Evolutionary conservation across 2,888 invertebrate species (phyloP).

Genomic region (Heliconius charithonia): DNA sequence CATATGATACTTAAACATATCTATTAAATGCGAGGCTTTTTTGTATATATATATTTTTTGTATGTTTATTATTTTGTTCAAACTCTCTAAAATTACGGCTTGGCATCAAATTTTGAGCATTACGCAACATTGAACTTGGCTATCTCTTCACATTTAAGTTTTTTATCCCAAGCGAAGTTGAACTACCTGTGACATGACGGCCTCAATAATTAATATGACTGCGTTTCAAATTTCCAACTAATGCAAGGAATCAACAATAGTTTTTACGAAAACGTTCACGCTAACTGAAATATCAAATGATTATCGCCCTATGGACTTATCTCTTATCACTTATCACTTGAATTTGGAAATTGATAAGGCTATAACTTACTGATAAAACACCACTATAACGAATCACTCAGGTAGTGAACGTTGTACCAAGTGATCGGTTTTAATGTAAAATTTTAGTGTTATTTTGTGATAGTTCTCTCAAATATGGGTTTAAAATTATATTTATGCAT

Average conservation of each 20-base stretch:
- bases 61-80: no score
- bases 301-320: slow-evolving; percentile 15
- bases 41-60: no score
- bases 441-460: slow-evolving; percentile 42
- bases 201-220: no score
- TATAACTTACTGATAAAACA: slow-evolving; percentile 47
- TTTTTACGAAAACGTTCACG: not conserved
- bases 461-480: slow-evolving; percentile 57
- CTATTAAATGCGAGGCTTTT: no score
- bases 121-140: no score
- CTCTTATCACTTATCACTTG: slow-evolving; percentile 18
- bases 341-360: slow-evolving; percentile 20
- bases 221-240: not conserved
- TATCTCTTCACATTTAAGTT: no score
- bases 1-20: no score
- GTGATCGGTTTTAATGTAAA: slow-evolving; percentile 36
- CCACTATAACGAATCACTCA: slow-evolving; percentile 56
- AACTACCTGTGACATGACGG: no score
- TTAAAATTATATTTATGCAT: slow-evolving; percentile 53
- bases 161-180: no score
- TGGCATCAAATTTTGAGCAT: no score
- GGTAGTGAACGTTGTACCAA: slow-evolving; percentile 47
- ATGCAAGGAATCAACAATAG: not conserved
- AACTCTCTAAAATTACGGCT: no score
- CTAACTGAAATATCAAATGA: slow-evolving; percentile 12